Evolutionary conservation across 2,797 vertebrate genomes (phyloP).

Genomic region (Alectoris magna): DNA sequence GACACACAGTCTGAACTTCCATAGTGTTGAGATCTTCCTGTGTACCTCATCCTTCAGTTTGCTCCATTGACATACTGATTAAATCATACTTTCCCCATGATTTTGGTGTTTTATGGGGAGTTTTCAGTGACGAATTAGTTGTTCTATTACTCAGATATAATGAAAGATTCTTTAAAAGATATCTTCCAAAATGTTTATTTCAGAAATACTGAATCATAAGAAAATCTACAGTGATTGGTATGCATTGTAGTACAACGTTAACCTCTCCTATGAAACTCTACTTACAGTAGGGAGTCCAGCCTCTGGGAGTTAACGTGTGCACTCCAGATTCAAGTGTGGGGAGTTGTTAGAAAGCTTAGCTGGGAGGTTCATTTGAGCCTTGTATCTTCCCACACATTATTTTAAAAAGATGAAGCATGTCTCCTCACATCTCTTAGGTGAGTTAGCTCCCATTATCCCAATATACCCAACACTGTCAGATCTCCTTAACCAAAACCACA

Average conservation of each 20-base stretch:
- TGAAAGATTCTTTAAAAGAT: background rate
- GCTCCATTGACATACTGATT: background rate
- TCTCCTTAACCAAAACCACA: background rate
- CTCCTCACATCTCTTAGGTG: background rate
- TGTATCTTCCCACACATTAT: background rate
- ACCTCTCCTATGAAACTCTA: background rate
- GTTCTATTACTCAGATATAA: background rate
- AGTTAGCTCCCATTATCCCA: background rate
- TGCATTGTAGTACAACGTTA: fast-evolving
- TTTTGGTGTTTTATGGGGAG: background rate
- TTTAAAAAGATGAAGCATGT: background rate
- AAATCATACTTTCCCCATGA: background rate
- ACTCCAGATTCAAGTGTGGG: background rate
- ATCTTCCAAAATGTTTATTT: background rate
- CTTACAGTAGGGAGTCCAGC: background rate
- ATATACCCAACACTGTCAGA: background rate
- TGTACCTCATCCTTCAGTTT: background rate
- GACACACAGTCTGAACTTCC: background rate
- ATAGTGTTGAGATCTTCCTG: background rate
- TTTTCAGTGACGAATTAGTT: background rate
- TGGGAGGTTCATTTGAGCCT: background rate
- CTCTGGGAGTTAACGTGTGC: background rate
- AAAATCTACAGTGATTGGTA: background rate
- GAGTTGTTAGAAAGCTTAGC: background rate
- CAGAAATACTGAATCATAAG: background rate